These are phyloP conservation scores for Darevskia nairensis DNA, from an alignment of 2,797 vertebrate species.

Conservation along the genomic window DNA sequence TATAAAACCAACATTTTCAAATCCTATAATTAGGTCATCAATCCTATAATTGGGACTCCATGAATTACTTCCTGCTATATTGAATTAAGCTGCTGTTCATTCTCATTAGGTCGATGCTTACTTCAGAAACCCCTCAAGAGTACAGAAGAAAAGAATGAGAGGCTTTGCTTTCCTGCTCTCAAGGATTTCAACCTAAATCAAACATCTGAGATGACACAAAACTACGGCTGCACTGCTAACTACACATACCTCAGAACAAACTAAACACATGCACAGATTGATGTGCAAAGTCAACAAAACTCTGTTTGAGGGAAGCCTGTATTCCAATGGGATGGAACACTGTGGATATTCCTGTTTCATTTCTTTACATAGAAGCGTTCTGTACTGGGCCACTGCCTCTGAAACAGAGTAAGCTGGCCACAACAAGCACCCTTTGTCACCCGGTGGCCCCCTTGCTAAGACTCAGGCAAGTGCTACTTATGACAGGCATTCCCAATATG, in stretches of 20 bases:
- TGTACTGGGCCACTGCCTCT: neutral
- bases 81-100: neutral
- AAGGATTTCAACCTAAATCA: neutral
- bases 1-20: too few species aligned
- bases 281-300: neutral
- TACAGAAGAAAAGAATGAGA: neutral
- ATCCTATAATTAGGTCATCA: too few species aligned
- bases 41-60: neutral
- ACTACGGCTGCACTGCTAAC: neutral
- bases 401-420: neutral
- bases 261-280: neutral
- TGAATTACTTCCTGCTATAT: neutral
- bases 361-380: too few species aligned
- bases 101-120: neutral
- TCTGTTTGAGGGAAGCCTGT: neutral
- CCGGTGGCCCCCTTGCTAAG: too few species aligned
- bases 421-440: neutral
- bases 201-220: neutral
- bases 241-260: too few species aligned
- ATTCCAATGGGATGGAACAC: neutral
- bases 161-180: neutral
- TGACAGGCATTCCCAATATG: neutral
- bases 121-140: neutral
- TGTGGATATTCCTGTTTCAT: neutral
- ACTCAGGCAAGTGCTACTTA: neutral